Evolutionary conservation across 2,113 vertebrate species (phyloP), one percentile per base, ranked within the genome.

Genomic region (Peromyscus maniculatus): DNA sequence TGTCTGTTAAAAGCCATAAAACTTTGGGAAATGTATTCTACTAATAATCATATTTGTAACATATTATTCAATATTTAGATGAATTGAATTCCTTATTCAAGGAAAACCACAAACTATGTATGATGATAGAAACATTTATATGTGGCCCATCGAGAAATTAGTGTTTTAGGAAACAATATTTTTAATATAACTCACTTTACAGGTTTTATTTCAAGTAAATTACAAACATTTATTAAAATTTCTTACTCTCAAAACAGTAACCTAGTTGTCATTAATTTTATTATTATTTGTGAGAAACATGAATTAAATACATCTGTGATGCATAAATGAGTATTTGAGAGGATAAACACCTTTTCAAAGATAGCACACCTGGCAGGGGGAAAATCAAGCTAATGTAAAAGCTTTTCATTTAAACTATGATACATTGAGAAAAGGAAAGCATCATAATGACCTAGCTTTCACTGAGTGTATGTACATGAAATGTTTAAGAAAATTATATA

Each of bases 271-370:
- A 91, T 57, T 94, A 43, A 91, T 89, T 80, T 84, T 55, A 22
- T 67, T 89, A 8, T 72, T 94, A 84, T 67, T 88, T 92, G 19
- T 39, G 80, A 92, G 39, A 78, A 90, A 91, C 10, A 74, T n/a
- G 22, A 89, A 67, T 78, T 93, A 46, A 43, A 19, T 21, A 77
- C 71, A 94, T 93, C 77, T 67, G 5, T 87, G 26, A 72, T 67
- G 0, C 17, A 74, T 19, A 93, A 86, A 72, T 89, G 33, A 1
- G 43, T 67, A 89, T 82, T 91, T 87, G 3, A 82, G 13, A 78
- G 4, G 21, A 67, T 69, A 92, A 82, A 71, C 46, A 84, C 17
- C 13, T 91, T 95, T 94, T 95, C 90, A 94, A 93, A 87, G 17
- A 52, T 16, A 92, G 36, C 15, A 87, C 46, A 91, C 46, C 62